Conservation (phyloP, 2,888 invertebrate species). For the Drosophila demipolita region DNA sequence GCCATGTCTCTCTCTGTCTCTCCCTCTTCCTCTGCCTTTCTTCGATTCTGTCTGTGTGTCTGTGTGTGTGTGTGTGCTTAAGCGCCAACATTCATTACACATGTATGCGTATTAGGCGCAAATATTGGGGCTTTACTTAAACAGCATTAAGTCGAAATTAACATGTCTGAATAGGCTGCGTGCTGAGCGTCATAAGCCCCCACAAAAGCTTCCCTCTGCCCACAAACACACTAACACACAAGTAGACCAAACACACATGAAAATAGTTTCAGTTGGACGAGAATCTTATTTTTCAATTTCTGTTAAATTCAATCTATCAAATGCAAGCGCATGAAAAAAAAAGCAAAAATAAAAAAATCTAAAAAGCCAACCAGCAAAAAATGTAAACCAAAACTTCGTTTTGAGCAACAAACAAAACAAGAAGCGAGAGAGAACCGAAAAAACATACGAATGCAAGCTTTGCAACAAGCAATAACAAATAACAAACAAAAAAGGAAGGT, state of each 20-base stretch:
- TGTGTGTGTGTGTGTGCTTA: conserved; percentile 39
- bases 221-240: neutral
- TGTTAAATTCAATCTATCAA: conserved; percentile 65
- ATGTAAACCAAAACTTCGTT: conserved; percentile 38
- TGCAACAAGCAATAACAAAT: conserved; percentile 30
- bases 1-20: conserved; percentile 30
- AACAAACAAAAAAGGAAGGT: neutral
- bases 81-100: conserved; percentile 76
- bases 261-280: conserved; percentile 3
- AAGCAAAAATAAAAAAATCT: conserved; percentile 5
- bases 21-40: neutral
- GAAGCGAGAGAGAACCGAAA: neutral
- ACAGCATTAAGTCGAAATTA: conserved; percentile 80
- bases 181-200: conserved; percentile 32
- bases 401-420: conserved; percentile 12
- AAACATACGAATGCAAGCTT: conserved; percentile 24
- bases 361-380: conserved; percentile 42
- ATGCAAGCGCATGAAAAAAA: conserved; percentile 58
- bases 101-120: conserved; percentile 81
- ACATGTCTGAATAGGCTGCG: conserved; percentile 68
- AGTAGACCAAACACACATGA: neutral
- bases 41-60: conserved; percentile 3
- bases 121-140: conserved; percentile 80
- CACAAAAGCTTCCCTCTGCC: conserved; percentile 10
- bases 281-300: conserved; percentile 50